Base-by-base conservation (phyloP, 1,140 invertebrate species). In the Apis laboriosa region DNA sequence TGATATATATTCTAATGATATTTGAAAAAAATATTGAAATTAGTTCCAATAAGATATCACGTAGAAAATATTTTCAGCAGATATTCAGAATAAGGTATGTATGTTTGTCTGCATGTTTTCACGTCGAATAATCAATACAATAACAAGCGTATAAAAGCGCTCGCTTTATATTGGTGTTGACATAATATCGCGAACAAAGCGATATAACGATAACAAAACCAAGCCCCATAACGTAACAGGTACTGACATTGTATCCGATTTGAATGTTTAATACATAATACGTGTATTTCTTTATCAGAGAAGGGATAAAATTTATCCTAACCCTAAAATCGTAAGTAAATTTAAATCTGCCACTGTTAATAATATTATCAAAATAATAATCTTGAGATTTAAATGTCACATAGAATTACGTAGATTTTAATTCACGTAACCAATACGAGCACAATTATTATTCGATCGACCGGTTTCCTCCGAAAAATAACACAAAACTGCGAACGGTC, bases 401-500 rank as follows among this genome's bases (percentile, higher is more conserved):
- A 8, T 56, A 51, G 21, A 58, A 58, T 70, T 43, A 43, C 34
- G 5, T 43, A 15, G 2, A 60, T 71, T 3, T 24, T 1, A 9
- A 28, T 51, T 9, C 13, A 24, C 60, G 3, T 53, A n/a, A 15
- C 15, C 17, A 7, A 56, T 15, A 24, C n/a, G 19, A 60, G 64
- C 53, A 80, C 58, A 19, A 19, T 79, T 17, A 55, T 43, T 63
- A 49, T n/a, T 63, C 43, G 60, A 63, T 34, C 56, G 24, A 73
- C 56, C 77, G 68, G 58, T 53, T 73, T 55, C 11, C 49, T 34
- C 2, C 34, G 24, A 28, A 63, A 63, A 80, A 63, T 63, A 80
- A 74, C n/a, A 12, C 49, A 80, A 80, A 80, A 80, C 68, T 55
- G 17, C 51, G 13, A 73, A 12, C 49, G 21, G 63, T 43, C 68